Conservation (phyloP, 2,888 invertebrate species). For the Phaedon cochleariae region DNA sequence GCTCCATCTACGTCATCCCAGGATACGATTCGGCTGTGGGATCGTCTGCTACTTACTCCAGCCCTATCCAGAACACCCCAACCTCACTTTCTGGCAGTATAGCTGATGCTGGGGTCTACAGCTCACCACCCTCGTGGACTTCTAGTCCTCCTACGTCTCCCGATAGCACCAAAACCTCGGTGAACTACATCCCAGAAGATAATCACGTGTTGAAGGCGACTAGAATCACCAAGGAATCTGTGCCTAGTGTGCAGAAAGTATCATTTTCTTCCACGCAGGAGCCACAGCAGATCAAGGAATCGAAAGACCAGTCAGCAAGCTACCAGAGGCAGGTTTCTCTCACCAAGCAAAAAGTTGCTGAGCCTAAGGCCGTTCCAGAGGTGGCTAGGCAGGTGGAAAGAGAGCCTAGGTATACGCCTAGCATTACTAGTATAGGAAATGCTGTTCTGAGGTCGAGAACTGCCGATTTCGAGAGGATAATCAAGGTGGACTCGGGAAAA, state of each 20-base stretch:
- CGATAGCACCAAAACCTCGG: constrained; percentile 65
- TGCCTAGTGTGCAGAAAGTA: constrained; percentile 66
- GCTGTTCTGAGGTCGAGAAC: constrained; percentile 73
- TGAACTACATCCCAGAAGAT: constrained; percentile 66
- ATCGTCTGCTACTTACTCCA: constrained; percentile 67
- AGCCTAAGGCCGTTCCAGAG: constrained; percentile 26
- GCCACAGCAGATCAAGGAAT: constrained; percentile 48
- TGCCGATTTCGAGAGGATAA: constrained; percentile 72
- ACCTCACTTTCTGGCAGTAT: constrained; percentile 59
- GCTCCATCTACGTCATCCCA: constrained; percentile 55
- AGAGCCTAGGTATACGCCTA: constrained; percentile 64
- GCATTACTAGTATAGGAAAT: constrained; percentile 73
- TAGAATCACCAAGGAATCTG: constrained; percentile 47
- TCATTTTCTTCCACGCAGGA: constrained; percentile 71
- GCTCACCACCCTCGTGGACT: constrained; percentile 68
- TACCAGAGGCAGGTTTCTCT: constrained; percentile 54
- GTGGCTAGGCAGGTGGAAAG: constrained; percentile 35
- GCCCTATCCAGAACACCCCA: constrained; percentile 63
- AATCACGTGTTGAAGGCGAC: constrained; percentile 46
- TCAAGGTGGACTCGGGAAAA: constrained; percentile 64
- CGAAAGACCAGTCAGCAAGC: constrained; percentile 44
- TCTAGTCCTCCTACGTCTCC: constrained; percentile 69
- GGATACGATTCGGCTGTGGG: constrained; percentile 73
- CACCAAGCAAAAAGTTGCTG: constrained; percentile 26
- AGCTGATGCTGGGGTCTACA: constrained; percentile 60